Conservation (phyloP, 1,140 invertebrate species). For the Delia radicum region DNA sequence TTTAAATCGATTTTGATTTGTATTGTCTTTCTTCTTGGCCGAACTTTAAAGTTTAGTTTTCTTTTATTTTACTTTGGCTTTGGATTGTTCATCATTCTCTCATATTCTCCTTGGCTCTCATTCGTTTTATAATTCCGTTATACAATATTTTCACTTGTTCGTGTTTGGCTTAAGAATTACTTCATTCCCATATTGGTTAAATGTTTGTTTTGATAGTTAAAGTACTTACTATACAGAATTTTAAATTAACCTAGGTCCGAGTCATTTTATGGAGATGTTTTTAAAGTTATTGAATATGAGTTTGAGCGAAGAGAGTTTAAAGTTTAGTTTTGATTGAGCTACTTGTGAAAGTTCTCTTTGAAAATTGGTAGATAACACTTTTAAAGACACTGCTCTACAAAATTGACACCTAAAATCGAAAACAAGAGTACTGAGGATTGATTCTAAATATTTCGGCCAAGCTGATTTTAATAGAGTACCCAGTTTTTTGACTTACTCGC, state of each 20-base stretch:
- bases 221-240: background rate
- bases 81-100: background rate
- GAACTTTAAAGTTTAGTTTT: background rate
- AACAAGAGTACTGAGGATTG: no score
- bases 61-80: background rate
- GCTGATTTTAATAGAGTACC: no score
- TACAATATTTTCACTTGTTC: slow-evolving; percentile 21
- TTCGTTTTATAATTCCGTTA: slow-evolving; percentile 13
- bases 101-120: background rate
- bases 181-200: background rate
- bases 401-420: no score
- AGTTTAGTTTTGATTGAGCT: no score
- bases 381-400: no score
- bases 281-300: background rate
- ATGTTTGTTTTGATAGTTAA: background rate
- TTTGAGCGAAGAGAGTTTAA: background rate
- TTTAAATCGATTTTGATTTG: background rate
- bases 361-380: no score
- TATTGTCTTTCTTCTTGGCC: background rate
- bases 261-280: background rate
- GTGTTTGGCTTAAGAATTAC: slow-evolving; percentile 21
- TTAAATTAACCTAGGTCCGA: background rate
- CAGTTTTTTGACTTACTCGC: no score
- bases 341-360: no score
- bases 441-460: no score